A percentile compares a stretch with the other conserved stretches of the same genome.
Evolutionary conservation across 2,113 vertebrate species (phyloP).

Genomic region (Emberiza fucata): DNA sequence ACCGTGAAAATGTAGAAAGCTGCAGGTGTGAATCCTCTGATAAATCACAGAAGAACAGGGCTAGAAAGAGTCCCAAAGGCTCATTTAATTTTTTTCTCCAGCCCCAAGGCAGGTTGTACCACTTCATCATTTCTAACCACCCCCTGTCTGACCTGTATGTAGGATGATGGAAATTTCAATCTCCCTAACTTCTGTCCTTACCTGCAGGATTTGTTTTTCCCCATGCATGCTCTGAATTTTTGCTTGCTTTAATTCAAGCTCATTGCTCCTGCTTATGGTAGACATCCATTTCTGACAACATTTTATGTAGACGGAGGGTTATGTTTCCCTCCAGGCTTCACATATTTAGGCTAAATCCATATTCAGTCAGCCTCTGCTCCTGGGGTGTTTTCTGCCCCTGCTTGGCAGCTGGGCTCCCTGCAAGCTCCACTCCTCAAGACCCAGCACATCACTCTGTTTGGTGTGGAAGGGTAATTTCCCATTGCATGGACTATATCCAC

Average conservation of each 20-base stretch:
- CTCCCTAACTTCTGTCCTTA: background rate
- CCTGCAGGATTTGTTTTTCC: background rate
- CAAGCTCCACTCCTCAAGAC: background rate
- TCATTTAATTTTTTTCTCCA: slow-evolving; percentile 35
- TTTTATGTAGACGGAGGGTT: background rate
- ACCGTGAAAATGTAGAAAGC: background rate
- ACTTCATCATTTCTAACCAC: slow-evolving; percentile 1
- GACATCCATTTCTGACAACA: background rate
- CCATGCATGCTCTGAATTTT: background rate
- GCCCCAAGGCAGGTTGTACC: slow-evolving; percentile 7
- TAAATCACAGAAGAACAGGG: background rate
- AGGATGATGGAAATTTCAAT: background rate
- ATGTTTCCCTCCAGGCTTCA: background rate
- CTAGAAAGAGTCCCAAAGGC: background rate
- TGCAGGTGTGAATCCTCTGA: background rate
- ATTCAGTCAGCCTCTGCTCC: background rate
- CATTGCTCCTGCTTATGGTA: background rate
- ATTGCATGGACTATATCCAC: background rate
- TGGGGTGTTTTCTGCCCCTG: background rate
- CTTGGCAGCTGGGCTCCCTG: background rate
- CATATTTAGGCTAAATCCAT: background rate
- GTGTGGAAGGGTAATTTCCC: background rate
- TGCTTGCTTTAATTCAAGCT: background rate
- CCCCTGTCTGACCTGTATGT: background rate
- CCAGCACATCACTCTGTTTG: background rate